Percentiles rank a stretch among this genome's conserved stretches.
Evolutionary conservation across 2,797 vertebrate genomes (phyloP).

Genomic region (Sebastes vulpes): DNA sequence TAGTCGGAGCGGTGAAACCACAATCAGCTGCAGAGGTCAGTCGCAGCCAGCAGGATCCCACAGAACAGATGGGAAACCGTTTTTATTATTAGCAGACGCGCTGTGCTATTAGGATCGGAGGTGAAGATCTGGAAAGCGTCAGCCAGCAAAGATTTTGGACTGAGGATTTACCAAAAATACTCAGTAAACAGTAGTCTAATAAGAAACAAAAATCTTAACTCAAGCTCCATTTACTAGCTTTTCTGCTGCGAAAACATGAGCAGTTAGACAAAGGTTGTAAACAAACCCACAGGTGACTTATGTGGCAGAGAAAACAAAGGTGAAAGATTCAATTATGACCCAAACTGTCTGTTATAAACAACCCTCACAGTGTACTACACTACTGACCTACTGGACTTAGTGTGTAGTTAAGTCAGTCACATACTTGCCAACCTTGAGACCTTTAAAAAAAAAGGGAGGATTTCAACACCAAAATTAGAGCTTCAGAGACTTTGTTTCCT

Average conservation of each 20-base stretch:
- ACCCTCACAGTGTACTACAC: background rate
- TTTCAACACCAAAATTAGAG: too few species aligned
- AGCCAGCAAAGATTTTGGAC: background rate
- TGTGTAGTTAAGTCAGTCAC: background rate
- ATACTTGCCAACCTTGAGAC: too few species aligned
- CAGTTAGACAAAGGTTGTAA: background rate
- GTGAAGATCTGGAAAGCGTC: background rate
- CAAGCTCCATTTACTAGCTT: too few species aligned
- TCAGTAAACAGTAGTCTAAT: background rate
- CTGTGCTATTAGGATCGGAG: background rate
- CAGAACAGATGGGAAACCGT: conserved; percentile 6
- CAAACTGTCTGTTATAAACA: background rate
- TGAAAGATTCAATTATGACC: background rate
- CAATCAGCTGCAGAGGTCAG: conserved; percentile 20
- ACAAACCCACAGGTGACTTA: background rate
- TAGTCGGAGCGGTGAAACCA: conserved; percentile 10
- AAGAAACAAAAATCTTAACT: too few species aligned
- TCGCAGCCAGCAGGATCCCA: background rate
- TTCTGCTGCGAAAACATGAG: background rate
- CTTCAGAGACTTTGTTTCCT: too few species aligned
- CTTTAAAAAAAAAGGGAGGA: too few species aligned
- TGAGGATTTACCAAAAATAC: background rate
- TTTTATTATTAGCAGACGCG: background rate
- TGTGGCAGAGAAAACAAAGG: background rate
- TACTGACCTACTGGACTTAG: background rate